Percentiles rank a stretch among this genome's conserved stretches.
phyloP scores from a whole-genome alignment of 2,888 invertebrate genomes.

The Pocota personata region DNA sequence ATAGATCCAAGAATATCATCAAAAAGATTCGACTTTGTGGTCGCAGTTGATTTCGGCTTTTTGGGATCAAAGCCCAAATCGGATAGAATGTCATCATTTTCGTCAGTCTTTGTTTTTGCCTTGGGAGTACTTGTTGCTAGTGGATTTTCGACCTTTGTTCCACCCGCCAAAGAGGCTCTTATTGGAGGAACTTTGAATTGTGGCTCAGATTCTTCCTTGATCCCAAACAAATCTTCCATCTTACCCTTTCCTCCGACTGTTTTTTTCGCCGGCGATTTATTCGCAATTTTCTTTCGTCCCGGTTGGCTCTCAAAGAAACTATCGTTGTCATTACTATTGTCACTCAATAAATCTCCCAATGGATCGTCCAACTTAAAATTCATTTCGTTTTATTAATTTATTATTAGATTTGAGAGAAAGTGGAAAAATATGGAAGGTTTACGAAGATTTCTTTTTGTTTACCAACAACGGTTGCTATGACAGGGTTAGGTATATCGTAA shows the following conservation, averaged over 20 bases:
- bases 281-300: slow-evolving; percentile 39
- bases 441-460: slow-evolving; percentile 38
- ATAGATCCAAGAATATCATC: slow-evolving; percentile 79
- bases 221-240: slow-evolving; percentile 81
- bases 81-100: slow-evolving; percentile 78
- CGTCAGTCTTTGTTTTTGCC: slow-evolving; percentile 73
- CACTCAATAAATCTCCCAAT: slow-evolving; percentile 86
- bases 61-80: slow-evolving; percentile 83
- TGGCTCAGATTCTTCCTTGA: slow-evolving; percentile 78
- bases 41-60: slow-evolving; percentile 78
- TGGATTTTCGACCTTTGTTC: slow-evolving; percentile 46
- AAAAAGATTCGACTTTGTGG: slow-evolving; percentile 79
- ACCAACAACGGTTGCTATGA: slow-evolving; percentile 52
- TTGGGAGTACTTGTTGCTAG: slow-evolving; percentile 76
- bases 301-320: slow-evolving; percentile 86
- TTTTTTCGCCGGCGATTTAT: slow-evolving; percentile 58
- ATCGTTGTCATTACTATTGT: slow-evolving; percentile 88
- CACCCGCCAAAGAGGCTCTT: background rate
- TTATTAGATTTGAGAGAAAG: background rate
- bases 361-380: slow-evolving; percentile 86
- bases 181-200: slow-evolving; percentile 64
- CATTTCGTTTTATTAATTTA: slow-evolving; percentile 79
- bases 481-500: slow-evolving; percentile 15
- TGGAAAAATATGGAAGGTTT: background rate
- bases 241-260: slow-evolving; percentile 75